phyloP scores from a whole-genome alignment of 2,113 vertebrate species.

The Phalacrocorax pelagicus region DNA sequence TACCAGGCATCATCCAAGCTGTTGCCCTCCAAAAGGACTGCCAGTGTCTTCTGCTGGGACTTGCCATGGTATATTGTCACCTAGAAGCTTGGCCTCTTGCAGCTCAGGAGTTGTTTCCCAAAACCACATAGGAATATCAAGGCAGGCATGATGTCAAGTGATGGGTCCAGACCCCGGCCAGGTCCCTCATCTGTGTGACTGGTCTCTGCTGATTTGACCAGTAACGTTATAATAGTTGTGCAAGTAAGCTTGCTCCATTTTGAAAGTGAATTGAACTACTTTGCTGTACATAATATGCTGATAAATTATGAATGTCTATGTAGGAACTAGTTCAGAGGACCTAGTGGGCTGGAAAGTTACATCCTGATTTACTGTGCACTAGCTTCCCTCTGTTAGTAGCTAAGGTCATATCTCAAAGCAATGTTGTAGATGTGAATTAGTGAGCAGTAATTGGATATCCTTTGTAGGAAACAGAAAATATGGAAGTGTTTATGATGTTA shows the following conservation, averaged over 20 bases:
- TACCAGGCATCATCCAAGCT: neutral
- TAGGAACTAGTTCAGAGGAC: neutral
- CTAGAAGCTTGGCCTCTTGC: neutral
- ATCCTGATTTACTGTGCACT: neutral
- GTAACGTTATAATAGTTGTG: accelerated
- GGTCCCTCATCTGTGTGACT: neutral
- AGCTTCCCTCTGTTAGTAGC: neutral
- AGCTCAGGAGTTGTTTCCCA: neutral
- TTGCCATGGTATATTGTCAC: neutral
- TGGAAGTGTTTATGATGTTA: neutral
- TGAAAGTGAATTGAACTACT: neutral
- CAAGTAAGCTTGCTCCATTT: neutral
- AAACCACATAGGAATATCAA: neutral
- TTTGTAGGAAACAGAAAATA: neutral
- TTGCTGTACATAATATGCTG: neutral
- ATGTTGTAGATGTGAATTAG: neutral
- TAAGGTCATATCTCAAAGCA: neutral
- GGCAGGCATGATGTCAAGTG: neutral
- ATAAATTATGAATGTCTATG: neutral
- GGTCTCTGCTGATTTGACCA: neutral
- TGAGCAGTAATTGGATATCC: neutral
- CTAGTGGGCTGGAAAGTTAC: neutral
- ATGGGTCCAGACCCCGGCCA: neutral
- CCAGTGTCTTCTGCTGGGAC: neutral
- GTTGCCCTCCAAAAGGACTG: neutral